Evolutionary conservation across 2,113 vertebrate genomes (phyloP), one percentile per base, ranked within the genome.

Genomic region (Pithys albifrons): DNA sequence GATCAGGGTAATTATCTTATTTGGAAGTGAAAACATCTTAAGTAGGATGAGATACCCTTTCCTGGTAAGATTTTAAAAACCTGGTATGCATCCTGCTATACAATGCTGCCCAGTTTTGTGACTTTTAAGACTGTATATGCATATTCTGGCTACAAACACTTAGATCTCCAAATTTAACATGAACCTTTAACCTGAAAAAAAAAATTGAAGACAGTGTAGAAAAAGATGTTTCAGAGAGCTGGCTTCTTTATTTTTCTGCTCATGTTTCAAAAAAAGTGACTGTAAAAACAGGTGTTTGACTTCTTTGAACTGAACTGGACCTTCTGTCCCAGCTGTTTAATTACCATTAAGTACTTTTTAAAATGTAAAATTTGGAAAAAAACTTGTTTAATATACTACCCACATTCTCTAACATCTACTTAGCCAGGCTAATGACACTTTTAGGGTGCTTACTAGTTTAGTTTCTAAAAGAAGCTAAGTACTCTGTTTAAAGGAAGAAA

Each of bases 401-500:
- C 41, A 79, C 8, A n/a, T 93, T 55, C 72, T 89, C 43, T 76
- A 96, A 95, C 95, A 96, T 88, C 90, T 95, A 28, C 23, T 69
- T 95, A 90, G 48, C 59, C 61, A 91, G 92, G 77, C 43, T 95
- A 72, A 95, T 87, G 85, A 87, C 8, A 80, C 35, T 88, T 88
- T 96, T 95, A 43, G 57, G 94, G 93, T 55, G 16, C 35, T 92
- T 96, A 95, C 35, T 69, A 88, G 48, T 67, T 89, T 92, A 88
- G 48, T 67, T 89, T 92, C 78, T 87, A 80, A 86, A 55, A 13
- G 77, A 97, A 94, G 83, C 80, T 83, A 93, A 94, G 14, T 48
- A 52, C 31, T 89, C 39, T 78, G 72, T 91, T 96, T 91, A 77
- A 95, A 91, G 67, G 31, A 89, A 91, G 66, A 97, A 92, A 96